A percentile compares a stretch with the other conserved stretches of the same genome.
These are phyloP conservation scores for Sardinella longiceps DNA, from an alignment of 2,797 vertebrate species.

Conservation along the genomic window DNA sequence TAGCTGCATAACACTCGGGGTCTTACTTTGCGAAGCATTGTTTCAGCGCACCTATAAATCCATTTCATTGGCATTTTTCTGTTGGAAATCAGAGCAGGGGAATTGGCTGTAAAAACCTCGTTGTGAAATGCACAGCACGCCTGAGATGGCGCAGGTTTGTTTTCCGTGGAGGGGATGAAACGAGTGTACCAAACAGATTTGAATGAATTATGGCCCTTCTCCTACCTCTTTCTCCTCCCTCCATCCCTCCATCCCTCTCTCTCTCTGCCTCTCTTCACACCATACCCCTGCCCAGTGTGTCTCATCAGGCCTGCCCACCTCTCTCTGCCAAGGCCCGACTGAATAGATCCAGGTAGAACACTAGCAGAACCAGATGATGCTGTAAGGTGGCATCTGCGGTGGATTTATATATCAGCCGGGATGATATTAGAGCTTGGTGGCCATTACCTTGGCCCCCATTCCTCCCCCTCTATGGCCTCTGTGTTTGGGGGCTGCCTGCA, in stretches of 20 bases:
- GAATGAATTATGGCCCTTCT: neutral
- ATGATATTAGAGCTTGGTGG: neutral
- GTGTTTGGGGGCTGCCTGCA: neutral
- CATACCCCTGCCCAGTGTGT: neutral
- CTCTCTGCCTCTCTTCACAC: neutral
- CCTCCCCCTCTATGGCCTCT: neutral
- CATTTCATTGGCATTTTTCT: neutral
- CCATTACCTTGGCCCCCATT: neutral
- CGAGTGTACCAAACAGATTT: neutral
- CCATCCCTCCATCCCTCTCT: neutral
- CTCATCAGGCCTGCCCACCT: neutral
- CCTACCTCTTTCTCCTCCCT: neutral
- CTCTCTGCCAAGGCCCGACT: neutral
- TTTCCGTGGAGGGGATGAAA: neutral
- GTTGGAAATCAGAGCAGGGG: neutral
- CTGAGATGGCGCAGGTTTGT: neutral
- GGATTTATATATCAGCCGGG: neutral
- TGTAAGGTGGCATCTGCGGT: neutral
- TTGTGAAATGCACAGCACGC: neutral
- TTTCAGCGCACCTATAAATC: conserved; percentile 21
- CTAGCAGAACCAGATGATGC: neutral
- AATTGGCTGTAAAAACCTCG: neutral
- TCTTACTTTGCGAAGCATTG: neutral
- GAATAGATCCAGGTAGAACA: neutral
- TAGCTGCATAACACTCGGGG: neutral